Conservation (phyloP, 1,140 invertebrate genomes). For the Drosophila subpulchrella region DNA sequence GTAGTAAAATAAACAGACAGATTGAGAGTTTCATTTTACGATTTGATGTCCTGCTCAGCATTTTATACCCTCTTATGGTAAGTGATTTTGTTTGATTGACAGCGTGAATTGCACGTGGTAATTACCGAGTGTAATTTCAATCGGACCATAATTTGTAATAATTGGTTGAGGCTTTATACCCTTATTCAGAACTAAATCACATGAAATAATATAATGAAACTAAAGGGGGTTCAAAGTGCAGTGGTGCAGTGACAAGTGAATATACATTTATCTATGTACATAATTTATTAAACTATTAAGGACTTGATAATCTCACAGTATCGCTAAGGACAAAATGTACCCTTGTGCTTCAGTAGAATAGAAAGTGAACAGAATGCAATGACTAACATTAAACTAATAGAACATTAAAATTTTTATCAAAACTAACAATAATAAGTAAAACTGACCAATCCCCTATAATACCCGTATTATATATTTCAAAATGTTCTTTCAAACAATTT, state of each 20-base stretch:
- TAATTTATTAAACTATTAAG: neutral
- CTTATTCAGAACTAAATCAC: neutral
- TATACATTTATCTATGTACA: no score
- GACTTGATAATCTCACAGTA: neutral
- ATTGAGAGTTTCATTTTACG: constrained; percentile 35
- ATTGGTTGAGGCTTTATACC: no score
- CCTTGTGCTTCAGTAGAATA: neutral
- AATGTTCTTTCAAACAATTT: no score
- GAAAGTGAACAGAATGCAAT: no score
- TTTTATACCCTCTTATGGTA: constrained; percentile 32
- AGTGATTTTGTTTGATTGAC: constrained; percentile 53
- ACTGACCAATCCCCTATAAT: no score
- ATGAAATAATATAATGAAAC: neutral
- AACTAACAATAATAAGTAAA: no score
- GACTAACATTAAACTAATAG: no score
- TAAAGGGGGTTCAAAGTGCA: neutral
- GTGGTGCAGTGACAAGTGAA: neutral
- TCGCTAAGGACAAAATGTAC: neutral
- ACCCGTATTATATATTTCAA: no score
- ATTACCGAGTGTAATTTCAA: constrained; percentile 7
- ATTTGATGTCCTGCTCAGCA: neutral
- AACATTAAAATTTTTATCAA: no score
- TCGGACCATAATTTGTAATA: neutral
- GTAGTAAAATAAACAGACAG: constrained; percentile 5
- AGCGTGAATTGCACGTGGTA: constrained; percentile 43